phyloP scores from a whole-genome alignment of 2,888 invertebrate genomes.

The Prenolepis imparis region DNA sequence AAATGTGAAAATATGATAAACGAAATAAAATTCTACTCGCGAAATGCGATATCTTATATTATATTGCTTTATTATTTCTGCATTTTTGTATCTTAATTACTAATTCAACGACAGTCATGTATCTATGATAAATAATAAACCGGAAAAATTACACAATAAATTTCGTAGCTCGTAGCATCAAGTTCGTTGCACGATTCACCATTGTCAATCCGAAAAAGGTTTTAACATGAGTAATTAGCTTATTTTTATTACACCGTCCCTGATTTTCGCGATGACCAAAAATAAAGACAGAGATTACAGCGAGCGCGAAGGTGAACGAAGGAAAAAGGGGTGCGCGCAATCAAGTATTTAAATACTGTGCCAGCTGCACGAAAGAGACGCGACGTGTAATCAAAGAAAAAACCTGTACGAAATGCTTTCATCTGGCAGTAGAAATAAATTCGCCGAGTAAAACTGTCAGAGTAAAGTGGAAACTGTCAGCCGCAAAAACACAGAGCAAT shows the following conservation, averaged over 20 bases:
- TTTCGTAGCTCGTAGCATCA: neutral
- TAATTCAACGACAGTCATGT: neutral
- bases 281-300: constrained; percentile 38
- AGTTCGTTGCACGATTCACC: constrained; percentile 20
- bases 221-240: constrained; percentile 49
- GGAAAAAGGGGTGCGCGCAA: neutral
- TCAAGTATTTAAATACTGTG: constrained; percentile 53
- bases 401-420: constrained; percentile 27
- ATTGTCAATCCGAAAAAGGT: neutral
- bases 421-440: constrained; percentile 39
- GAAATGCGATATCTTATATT: neutral
- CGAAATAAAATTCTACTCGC: neutral
- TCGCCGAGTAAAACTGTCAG: constrained; percentile 31
- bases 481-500: constrained; percentile 20
- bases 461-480: constrained; percentile 29
- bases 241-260: constrained; percentile 40
- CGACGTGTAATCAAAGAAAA: constrained; percentile 37
- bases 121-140: neutral
- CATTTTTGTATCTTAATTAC: neutral
- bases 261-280: constrained; percentile 28
- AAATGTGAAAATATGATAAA: neutral
- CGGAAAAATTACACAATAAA: neutral
- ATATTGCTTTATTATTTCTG: neutral
- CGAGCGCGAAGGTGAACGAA: neutral
- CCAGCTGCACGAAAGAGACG: constrained; percentile 21